phyloP scores from a whole-genome alignment of 2,888 invertebrate genomes.

The Meganola albula region DNA sequence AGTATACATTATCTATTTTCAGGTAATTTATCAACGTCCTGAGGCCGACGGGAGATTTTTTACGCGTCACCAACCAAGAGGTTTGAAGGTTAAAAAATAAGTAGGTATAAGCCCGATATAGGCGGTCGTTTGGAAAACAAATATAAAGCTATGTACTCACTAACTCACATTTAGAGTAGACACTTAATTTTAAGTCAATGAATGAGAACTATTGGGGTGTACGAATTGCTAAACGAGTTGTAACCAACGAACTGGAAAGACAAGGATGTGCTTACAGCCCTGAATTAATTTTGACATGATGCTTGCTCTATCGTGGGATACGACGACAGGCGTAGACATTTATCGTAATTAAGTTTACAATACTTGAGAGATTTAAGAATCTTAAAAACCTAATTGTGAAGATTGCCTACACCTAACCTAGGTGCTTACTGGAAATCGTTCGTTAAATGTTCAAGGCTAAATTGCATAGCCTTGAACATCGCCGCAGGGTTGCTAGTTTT shows the following conservation, averaged over 20 bases:
- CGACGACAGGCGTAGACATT: too few relatives aligned
- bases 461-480: too few relatives aligned
- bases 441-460: too few relatives aligned
- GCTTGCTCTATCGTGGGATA: slow-evolving; percentile 32
- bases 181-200: slow-evolving; percentile 59
- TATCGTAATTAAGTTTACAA: too few relatives aligned
- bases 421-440: too few relatives aligned
- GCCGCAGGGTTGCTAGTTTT: too few relatives aligned
- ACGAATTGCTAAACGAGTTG: slow-evolving; percentile 64
- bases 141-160: slow-evolving; percentile 39
- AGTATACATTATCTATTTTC: too few relatives aligned
- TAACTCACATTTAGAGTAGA: slow-evolving; percentile 41
- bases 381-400: too few relatives aligned
- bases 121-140: slow-evolving; percentile 39
- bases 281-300: slow-evolving; percentile 60
- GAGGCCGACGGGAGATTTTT: slow-evolving; percentile 18
- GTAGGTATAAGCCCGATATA: slow-evolving; percentile 31
- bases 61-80: slow-evolving; percentile 26
- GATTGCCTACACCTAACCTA: too few relatives aligned
- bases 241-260: slow-evolving; percentile 59
- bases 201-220: slow-evolving; percentile 59
- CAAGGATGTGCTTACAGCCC: slow-evolving; percentile 55
- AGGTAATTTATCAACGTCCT: slow-evolving; percentile 36
- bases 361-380: too few relatives aligned
- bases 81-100: slow-evolving; percentile 34